Conservation (phyloP, 2,113 vertebrate genomes). For the Gavia stellata region DNA sequence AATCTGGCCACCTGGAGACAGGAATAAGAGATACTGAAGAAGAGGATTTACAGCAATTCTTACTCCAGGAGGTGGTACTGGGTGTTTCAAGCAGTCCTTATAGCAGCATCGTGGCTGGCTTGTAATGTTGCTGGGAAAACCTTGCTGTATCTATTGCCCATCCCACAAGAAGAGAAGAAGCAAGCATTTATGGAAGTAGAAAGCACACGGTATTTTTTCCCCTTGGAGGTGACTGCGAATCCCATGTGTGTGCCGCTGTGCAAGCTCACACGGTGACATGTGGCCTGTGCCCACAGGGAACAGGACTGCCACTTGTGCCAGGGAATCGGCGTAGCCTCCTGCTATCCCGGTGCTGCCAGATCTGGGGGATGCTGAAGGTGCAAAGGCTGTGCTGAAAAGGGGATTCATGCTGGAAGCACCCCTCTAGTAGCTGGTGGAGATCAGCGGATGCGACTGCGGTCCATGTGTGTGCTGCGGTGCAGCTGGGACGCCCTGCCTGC, state of each 20-base stretch:
- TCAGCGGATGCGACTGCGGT: rapidly evolving
- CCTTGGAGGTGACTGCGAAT: not conserved
- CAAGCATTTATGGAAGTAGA: not conserved
- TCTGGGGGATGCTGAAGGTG: not conserved
- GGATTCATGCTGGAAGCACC: no score
- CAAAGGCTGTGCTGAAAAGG: not conserved
- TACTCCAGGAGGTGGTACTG: rapidly evolving
- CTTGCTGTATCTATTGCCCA: not conserved
- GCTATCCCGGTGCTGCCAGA: not conserved
- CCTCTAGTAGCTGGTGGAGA: not conserved
- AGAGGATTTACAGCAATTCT: not conserved
- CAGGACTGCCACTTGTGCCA: not conserved
- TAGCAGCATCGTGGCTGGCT: not conserved
- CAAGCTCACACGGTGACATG: rapidly evolving
- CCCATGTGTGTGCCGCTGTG: not conserved
- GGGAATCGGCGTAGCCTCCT: not conserved
- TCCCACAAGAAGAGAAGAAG: not conserved
- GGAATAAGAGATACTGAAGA: not conserved
- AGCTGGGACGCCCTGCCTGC: not conserved
- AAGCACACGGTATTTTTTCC: rapidly evolving
- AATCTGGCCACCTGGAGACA: not conserved
- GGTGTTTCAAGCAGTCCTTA: not conserved
- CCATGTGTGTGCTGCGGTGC: rapidly evolving
- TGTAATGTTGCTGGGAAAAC: not conserved
- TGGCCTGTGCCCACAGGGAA: not conserved